Evolutionary conservation across 92 coral and sea anemone species (phyloP).

Genomic region (Epizoanthus ramosus): DNA sequence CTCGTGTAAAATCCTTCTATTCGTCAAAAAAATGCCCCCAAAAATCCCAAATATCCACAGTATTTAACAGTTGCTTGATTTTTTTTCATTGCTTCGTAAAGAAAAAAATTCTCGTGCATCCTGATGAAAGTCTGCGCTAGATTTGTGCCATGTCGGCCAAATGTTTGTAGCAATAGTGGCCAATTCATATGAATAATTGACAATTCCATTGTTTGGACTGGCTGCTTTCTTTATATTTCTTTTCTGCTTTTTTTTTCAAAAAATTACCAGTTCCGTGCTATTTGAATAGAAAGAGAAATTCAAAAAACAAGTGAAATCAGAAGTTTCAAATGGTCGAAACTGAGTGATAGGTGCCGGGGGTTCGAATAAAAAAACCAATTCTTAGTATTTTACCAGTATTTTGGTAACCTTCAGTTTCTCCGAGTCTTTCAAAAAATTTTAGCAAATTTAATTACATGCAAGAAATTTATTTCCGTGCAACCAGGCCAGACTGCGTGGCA

Average conservation of each 20-base stretch:
- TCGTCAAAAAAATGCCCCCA: background rate
- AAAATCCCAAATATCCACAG: background rate
- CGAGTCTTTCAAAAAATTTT: background rate
- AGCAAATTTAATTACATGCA: conserved; percentile 22
- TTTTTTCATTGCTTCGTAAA: background rate
- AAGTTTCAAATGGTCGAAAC: background rate
- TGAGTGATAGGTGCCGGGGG: too few relatives aligned
- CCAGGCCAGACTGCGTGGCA: conserved; percentile 23
- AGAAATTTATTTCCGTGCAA: conserved; percentile 33
- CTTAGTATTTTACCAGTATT: background rate
- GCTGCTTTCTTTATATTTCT: conserved; percentile 40
- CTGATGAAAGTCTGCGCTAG: conserved; percentile 21
- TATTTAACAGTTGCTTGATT: conserved; percentile 26
- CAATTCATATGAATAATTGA: conserved; percentile 23
- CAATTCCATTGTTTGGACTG: conserved; percentile 25
- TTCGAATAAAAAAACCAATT: too few relatives aligned
- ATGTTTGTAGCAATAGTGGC: too few relatives aligned
- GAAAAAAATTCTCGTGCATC: conserved; percentile 2
- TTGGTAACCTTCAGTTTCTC: background rate
- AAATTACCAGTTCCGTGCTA: conserved; percentile 2
- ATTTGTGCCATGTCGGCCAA: background rate
- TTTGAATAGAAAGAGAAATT: background rate
- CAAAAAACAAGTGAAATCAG: background rate
- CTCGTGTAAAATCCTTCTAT: conserved; percentile 26
- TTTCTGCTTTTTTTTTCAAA: conserved; percentile 15